Evolutionary conservation across 2,113 vertebrate species (phyloP).

Genomic region (Chroicocephalus ridibundus): DNA sequence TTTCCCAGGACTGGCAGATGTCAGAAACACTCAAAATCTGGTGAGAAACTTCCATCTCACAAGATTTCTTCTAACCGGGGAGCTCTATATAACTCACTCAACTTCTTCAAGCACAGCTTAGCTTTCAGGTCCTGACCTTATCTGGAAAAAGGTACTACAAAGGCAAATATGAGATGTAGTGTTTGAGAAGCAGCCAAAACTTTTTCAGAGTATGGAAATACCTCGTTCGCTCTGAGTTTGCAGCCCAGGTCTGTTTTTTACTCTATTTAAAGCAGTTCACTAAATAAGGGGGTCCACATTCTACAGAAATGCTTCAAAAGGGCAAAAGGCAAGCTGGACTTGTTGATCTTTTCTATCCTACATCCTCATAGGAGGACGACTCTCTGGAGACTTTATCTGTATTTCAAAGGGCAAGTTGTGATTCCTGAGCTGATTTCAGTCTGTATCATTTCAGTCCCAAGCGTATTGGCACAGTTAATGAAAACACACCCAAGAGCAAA

Average conservation of each 20-base stretch:
- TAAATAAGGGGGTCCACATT: background rate
- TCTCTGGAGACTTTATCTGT: background rate
- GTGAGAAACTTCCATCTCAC: background rate
- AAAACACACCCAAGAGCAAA: background rate
- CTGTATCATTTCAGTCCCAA: background rate
- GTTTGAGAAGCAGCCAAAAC: slow-evolving; percentile 24
- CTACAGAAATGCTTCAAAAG: background rate
- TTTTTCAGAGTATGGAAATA: background rate
- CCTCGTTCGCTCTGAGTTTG: background rate
- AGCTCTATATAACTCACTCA: background rate
- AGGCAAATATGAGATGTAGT: background rate
- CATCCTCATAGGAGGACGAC: background rate
- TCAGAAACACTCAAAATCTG: slow-evolving; percentile 2
- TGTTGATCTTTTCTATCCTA: background rate
- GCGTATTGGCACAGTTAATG: background rate
- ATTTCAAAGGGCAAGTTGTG: background rate
- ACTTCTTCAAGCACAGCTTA: background rate
- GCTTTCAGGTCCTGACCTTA: background rate
- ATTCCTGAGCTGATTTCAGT: background rate
- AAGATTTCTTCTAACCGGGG: background rate
- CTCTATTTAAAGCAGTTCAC: background rate
- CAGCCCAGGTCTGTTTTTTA: background rate
- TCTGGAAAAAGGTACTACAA: slow-evolving; percentile 10
- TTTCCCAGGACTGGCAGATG: background rate
- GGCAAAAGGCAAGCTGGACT: background rate